A percentile compares a stretch with the other conserved stretches of the same genome.
phyloP scores from a whole-genome alignment of 2,888 invertebrate genomes.

The Polymixis flavicincta region DNA sequence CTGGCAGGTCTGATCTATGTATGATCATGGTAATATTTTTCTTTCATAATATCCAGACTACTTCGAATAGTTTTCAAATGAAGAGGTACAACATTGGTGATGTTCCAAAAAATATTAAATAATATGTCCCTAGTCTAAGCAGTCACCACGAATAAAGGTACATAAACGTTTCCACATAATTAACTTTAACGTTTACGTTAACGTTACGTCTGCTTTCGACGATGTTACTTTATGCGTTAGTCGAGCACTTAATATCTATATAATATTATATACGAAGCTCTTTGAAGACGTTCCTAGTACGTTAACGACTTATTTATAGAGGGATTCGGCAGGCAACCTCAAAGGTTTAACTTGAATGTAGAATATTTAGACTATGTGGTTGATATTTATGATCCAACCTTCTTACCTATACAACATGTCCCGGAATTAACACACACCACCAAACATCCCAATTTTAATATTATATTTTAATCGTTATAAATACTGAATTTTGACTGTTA shows the following conservation, averaged over 20 bases:
- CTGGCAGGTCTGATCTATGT: background rate
- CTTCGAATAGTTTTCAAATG: background rate
- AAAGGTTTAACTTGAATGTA: slow-evolving; percentile 22
- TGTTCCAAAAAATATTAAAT: background rate
- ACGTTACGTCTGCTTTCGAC: slow-evolving; percentile 40
- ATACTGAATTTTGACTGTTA: too few relatives aligned
- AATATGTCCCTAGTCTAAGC: background rate
- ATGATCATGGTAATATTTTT: too few relatives aligned
- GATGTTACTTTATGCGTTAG: slow-evolving; percentile 46
- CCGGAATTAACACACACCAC: too few relatives aligned
- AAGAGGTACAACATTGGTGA: background rate
- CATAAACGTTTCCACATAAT: slow-evolving; percentile 53
- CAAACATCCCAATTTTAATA: too few relatives aligned
- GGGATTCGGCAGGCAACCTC: slow-evolving; percentile 2
- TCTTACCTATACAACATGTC: background rate
- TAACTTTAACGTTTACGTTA: slow-evolving; percentile 46
- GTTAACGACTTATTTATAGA: slow-evolving; percentile 31
- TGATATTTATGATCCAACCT: background rate
- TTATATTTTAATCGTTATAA: too few relatives aligned
- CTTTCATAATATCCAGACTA: background rate
- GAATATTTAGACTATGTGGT: slow-evolving; percentile 7
- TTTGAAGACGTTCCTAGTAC: slow-evolving; percentile 30
- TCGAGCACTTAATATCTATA: slow-evolving; percentile 38
- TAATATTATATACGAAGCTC: slow-evolving; percentile 31
- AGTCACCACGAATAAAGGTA: slow-evolving; percentile 14